Evolutionary conservation across 1,140 invertebrate species (phyloP).

Genomic region (Achatina immaculata): DNA sequence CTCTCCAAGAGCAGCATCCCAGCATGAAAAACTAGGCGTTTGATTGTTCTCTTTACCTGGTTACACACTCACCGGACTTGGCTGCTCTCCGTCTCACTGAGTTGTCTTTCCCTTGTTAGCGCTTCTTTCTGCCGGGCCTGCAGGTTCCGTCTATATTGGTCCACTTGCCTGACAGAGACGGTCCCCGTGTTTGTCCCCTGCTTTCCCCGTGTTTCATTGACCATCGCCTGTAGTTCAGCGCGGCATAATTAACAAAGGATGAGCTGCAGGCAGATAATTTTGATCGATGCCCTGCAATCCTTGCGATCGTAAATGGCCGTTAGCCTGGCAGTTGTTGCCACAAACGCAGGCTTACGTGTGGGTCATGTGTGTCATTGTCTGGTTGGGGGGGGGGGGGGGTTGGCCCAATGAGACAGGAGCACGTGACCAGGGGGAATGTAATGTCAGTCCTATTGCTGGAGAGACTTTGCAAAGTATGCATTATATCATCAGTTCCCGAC

Average conservation of each 20-base stretch:
- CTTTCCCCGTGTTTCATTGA: background rate
- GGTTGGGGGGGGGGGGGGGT: too few species aligned
- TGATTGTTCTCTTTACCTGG: too few species aligned
- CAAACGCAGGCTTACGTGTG: conserved; percentile 4
- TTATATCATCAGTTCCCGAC: too few species aligned
- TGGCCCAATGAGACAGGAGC: background rate
- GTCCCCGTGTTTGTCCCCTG: background rate
- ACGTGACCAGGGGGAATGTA: too few species aligned
- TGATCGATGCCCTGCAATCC: background rate
- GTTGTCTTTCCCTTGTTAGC: background rate
- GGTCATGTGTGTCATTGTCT: conserved; percentile 1
- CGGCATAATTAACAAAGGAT: background rate
- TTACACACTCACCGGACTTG: too few species aligned
- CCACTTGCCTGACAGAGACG: background rate
- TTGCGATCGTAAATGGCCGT: background rate
- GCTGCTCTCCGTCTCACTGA: too few species aligned
- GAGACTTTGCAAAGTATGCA: too few species aligned
- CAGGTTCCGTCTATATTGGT: background rate
- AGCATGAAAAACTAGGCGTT: too few species aligned
- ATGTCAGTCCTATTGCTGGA: too few species aligned
- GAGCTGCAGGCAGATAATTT: background rate
- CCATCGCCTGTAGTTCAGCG: background rate
- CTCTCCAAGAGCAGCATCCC: too few species aligned
- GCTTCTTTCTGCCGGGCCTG: background rate
- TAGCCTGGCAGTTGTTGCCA: conserved; percentile 1